Percentiles rank a stretch among this genome's conserved stretches.
phyloP scores from a whole-genome alignment of 2,797 vertebrate species.

The Malurus leucopterus region DNA sequence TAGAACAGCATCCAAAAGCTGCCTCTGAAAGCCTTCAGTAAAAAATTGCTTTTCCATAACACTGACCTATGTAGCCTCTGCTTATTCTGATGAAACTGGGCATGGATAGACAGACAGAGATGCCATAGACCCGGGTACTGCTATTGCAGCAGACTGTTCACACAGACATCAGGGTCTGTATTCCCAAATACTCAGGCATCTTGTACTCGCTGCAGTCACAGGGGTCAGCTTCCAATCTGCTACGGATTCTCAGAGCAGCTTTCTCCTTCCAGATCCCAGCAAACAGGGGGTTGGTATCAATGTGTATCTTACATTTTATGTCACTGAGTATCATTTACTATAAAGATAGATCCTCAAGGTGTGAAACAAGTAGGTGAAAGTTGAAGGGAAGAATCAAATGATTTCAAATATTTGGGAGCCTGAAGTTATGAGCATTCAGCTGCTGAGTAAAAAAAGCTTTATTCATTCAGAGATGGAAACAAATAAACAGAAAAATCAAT shows the following conservation, averaged over 20 bases:
- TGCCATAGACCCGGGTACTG: not conserved
- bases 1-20: not conserved
- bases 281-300: not conserved
- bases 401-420: not conserved
- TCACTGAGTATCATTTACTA: not conserved
- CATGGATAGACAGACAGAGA: not conserved
- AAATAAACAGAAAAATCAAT: not conserved
- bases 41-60: not conserved
- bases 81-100: not conserved
- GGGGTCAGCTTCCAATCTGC: not conserved
- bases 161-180: not conserved
- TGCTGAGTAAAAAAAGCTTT: not conserved
- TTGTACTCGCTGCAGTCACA: not conserved
- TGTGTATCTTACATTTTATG: not conserved
- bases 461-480: not conserved
- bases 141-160: not conserved
- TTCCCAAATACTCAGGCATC: not conserved
- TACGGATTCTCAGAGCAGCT: accelerated
- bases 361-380: not conserved
- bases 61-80: not conserved
- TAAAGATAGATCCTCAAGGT: not conserved
- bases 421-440: not conserved
- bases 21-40: not conserved
- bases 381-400: not conserved
- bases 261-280: not conserved